Conservation (phyloP, 2,797 vertebrate genomes). For the Argentina silus region DNA sequence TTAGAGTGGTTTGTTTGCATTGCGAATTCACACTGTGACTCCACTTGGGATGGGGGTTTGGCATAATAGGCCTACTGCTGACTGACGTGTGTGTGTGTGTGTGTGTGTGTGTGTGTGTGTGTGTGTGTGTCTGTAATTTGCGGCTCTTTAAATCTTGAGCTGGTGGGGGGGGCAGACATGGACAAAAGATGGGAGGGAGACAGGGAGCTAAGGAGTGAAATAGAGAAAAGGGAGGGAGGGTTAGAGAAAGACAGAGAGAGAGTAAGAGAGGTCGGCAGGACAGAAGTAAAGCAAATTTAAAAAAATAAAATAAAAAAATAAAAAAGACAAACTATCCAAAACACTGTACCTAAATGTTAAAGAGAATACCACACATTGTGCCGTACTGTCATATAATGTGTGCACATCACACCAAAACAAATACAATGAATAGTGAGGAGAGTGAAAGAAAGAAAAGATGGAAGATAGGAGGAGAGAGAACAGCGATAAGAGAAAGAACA, state of each 20-base stretch:
- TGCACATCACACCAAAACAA: too few relatives aligned
- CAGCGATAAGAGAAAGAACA: background rate
- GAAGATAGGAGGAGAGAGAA: background rate
- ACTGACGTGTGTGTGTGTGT: background rate
- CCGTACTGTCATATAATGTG: too few relatives aligned
- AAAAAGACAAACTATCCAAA: background rate
- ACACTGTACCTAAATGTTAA: background rate
- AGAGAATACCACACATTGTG: too few relatives aligned
- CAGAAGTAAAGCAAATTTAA: background rate
- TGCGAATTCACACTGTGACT: too few relatives aligned
- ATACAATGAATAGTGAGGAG: background rate
- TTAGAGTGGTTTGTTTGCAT: too few relatives aligned
- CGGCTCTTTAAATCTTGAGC: conserved; percentile 66
- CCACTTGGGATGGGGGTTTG: too few relatives aligned
- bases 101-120: conserved; percentile 30
- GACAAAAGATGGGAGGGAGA: conserved; percentile 34
- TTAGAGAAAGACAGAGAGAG: background rate
- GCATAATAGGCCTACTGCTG: conserved; percentile 7
- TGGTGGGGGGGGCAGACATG: conserved; percentile 36
- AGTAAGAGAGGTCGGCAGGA: background rate
- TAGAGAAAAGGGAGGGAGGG: background rate
- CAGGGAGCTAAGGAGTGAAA: background rate
- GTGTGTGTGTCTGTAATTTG: conserved; percentile 63
- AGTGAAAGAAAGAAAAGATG: background rate
- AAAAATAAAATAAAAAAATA: background rate